Evolutionary conservation across 1,140 invertebrate genomes (phyloP), one percentile per base, ranked within the genome.

Genomic region (Maconellicoccus hirsutus): DNA sequence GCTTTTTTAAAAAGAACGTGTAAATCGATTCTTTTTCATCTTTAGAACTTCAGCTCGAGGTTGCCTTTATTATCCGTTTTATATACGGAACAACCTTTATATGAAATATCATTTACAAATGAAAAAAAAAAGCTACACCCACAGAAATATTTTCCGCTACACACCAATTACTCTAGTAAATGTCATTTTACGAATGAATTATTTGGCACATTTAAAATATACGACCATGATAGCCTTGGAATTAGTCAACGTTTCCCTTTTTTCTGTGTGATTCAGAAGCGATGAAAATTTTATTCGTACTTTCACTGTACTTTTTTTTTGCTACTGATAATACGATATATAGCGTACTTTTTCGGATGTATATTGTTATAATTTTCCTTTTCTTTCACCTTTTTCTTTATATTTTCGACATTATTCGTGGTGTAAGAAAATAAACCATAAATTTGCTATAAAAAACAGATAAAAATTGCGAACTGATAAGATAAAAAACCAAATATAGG

Each of bases 401-500:
- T 33, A 6, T 33, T 33, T 12, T 33, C 29, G 29, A 33, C 42
- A 8, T 8, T 16, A 52, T 52, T 3, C 42, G n/a, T 16, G 6
- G n/a, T 52, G n/a, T 52, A 52, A 19, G n/a, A 52, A 52, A 52
- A 52, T 19, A 52, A 52, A 52, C 42, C 12, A 52, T 52, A 52
- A 52, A 52, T 52, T 52, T 52, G n/a, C 42, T 14, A 52, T 19
- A 19, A 52, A 52, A 52, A 52, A 52, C n/a, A 52, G 42, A 52
- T 52, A 52, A 52, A 33, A 52, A 52, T 16, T 52, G 42, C 42
- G n/a, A 52, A 52, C 42, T 52, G 42, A 52, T 52, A 19, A 52
- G 42, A 52, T 52, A 52, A 52, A 52, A 52, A 52, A 52, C 42
- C 42, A 52, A 52, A 52, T 52, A 52, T 52, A 52, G 42, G 42